Evolutionary conservation across 2,888 invertebrate species (phyloP).

Genomic region (Pyrrhia umbra): DNA sequence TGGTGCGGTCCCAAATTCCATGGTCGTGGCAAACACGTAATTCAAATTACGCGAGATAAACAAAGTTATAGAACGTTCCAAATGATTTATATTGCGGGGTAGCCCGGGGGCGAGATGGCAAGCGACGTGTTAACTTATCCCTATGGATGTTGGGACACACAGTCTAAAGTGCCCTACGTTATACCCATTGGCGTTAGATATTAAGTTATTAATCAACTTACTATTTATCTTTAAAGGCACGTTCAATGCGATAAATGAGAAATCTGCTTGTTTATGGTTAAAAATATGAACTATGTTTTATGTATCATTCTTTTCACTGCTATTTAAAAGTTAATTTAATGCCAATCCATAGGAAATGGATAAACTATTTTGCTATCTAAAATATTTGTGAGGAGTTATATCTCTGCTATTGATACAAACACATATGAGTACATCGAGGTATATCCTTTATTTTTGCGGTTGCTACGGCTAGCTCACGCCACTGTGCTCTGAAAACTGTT

Average conservation of each 20-base stretch:
- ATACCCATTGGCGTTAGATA: conserved; percentile 43
- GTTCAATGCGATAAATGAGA: conserved; percentile 4
- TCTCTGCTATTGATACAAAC: background rate
- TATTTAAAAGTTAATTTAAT: background rate
- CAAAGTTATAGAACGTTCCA: conserved; percentile 77
- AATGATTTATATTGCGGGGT: conserved; percentile 83
- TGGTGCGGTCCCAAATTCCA: conserved; percentile 53
- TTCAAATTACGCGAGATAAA: conserved; percentile 79
- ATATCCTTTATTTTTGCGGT: conserved; percentile 17
- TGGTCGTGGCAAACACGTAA: conserved; percentile 74
- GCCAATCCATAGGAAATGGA: too few species aligned
- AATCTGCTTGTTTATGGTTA: too few species aligned
- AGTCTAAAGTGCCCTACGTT: conserved; percentile 62
- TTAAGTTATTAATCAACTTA: conserved; percentile 35
- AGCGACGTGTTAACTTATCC: conserved; percentile 76
- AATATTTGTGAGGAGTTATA: background rate
- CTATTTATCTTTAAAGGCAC: conserved; percentile 11
- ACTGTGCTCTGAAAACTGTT: conserved; percentile 45
- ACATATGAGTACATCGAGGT: background rate
- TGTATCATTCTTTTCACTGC: too few species aligned
- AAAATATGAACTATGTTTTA: too few species aligned
- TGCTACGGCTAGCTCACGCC: conserved; percentile 16
- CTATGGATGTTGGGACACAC: conserved; percentile 67
- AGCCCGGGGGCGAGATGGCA: conserved; percentile 76
- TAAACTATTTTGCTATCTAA: background rate